Evolutionary conservation across 2,113 vertebrate species (phyloP), one percentile per base, ranked within the genome.

Genomic region (Neogobius melanostomus): DNA sequence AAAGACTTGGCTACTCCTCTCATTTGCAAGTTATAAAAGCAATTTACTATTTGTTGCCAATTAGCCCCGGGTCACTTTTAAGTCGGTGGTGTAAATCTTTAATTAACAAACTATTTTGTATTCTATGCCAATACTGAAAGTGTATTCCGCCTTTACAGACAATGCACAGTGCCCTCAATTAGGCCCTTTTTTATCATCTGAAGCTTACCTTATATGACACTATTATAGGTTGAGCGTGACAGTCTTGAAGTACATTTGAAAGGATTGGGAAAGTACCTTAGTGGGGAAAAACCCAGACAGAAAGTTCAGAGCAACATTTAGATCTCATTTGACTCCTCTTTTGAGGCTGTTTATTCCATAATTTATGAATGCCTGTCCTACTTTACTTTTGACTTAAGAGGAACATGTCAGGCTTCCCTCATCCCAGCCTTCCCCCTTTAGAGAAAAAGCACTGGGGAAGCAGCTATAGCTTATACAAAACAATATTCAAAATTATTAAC

Each of bases 341-440:
- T 73, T 47, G 68, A 76, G 78, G 68, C 36, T 66, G 68, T 85
- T 83, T 78, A 68, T 72, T 81, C 63, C 60, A 83, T 90, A 75
- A 88, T 87, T 82, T 76, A 87, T 80, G 61, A 79, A 82, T 21
- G 59, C 14, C 56, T 80, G 78, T 71, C 80, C 80, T 75, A 83
- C 75, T 85, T 86, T 80, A 51, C 10, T 54, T 82, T 62, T 76
- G 46, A 76, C 67, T 79, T 71, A 16, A 56, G 45, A 77, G 64
- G 42, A 80, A 12, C 6, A 17, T 75, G 61, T 69, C 63, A 57
- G 42, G 68, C 51, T 12, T 78, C 15, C 64, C 47, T 14, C 16
- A 64, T 36, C 53, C 53, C 52, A 66, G 6, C 11, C 21, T 70
- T 64, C 49, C 36, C 72, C 59, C 42, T 69, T 59, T 62, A 51